These are phyloP conservation scores for Lethocerus indicus DNA, from an alignment of 1,140 invertebrate species.

Conservation along the genomic window DNA sequence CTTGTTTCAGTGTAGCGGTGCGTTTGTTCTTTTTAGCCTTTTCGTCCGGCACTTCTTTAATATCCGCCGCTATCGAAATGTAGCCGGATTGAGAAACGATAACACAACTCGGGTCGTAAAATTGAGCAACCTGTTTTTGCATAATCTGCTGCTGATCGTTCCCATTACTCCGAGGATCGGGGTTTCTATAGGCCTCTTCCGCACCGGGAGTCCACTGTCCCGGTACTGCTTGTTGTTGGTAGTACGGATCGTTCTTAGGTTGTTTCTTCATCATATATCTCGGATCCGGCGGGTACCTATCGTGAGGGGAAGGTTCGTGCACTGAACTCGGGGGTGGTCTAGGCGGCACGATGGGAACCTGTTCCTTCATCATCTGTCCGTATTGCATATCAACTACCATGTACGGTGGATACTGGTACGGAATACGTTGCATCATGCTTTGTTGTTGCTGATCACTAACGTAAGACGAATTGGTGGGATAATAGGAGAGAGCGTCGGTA, in stretches of 20 bases:
- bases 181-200: background rate
- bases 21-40: constrained; percentile 47
- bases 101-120: constrained; percentile 35
- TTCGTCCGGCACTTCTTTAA: constrained; percentile 32
- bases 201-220: too few species aligned
- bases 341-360: background rate
- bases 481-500: constrained; percentile 56
- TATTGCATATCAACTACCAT: too few species aligned
- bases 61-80: constrained; percentile 51
- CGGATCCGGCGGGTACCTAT: background rate
- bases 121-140: constrained; percentile 11
- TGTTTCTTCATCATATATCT: too few species aligned
- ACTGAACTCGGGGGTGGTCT: background rate
- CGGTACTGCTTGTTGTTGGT: too few species aligned
- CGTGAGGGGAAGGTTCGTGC: background rate
- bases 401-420: too few species aligned
- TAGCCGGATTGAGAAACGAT: constrained; percentile 71
- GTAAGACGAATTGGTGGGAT: constrained; percentile 39
- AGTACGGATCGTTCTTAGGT: too few species aligned
- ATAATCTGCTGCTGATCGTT: too few species aligned
- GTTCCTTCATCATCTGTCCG: background rate
- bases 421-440: too few species aligned
- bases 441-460: too few species aligned
- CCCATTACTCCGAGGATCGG: background rate
- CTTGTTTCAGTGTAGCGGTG: constrained; percentile 53